Conservation (phyloP, 2,888 invertebrate genomes). For the Meteorus colon region DNA sequence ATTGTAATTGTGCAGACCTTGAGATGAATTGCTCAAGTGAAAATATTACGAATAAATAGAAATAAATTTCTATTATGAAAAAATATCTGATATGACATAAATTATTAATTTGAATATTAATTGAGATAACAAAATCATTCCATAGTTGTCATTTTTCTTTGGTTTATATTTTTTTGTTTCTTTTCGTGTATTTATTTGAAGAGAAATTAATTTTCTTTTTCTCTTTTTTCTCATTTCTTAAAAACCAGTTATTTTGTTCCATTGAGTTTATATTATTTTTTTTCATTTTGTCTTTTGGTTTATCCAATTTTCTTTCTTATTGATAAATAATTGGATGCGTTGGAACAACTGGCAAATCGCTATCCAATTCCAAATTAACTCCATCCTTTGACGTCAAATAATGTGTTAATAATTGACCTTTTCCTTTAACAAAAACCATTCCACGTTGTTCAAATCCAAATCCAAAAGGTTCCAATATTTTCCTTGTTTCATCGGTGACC, state of each 20-base stretch:
- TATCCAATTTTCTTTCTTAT: constrained; percentile 50
- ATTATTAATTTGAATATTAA: too few species aligned
- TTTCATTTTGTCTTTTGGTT: constrained; percentile 2
- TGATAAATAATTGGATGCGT: constrained; percentile 71
- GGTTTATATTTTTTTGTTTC: neutral
- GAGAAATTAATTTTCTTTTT: constrained; percentile 1
- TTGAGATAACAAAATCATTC: too few species aligned
- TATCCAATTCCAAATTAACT: constrained; percentile 67
- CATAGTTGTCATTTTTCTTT: too few species aligned
- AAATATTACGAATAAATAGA: too few species aligned
- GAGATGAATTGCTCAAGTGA: too few species aligned
- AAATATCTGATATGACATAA: too few species aligned
- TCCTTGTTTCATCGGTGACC: constrained; percentile 96
- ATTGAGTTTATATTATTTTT: neutral
- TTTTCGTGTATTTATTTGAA: neutral
- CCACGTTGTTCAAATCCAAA: constrained; percentile 96
- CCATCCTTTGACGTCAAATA: constrained; percentile 80
- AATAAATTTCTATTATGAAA: too few species aligned
- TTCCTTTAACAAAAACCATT: constrained; percentile 96
- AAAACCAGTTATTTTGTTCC: neutral
- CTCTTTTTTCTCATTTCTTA: neutral
- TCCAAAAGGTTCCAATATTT: constrained; percentile 90
- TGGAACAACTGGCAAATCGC: constrained; percentile 69
- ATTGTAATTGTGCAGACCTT: too few species aligned
- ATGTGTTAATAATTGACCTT: constrained; percentile 96